phyloP scores from a whole-genome alignment of 2,888 invertebrate genomes.

The Oxytorus armatus region DNA sequence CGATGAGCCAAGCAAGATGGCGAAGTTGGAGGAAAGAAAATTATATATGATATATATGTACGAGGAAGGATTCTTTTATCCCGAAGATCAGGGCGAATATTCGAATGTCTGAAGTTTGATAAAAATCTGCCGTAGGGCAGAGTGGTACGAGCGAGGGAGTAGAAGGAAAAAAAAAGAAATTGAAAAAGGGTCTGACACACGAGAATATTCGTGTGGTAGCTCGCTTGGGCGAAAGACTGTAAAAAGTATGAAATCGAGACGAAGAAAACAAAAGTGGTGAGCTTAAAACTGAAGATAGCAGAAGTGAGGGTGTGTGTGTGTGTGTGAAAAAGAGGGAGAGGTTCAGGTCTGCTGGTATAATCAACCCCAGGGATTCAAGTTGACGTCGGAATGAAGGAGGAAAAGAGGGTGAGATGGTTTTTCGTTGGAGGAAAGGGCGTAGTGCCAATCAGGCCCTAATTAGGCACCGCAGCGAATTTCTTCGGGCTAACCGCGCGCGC shows the following conservation, averaged over 20 bases:
- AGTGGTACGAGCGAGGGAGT: slow-evolving; percentile 24
- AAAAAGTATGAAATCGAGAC: slow-evolving; percentile 19
- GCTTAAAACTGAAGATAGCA: slow-evolving; percentile 34
- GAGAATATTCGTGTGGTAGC: slow-evolving; percentile 27
- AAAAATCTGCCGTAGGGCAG: slow-evolving; percentile 50
- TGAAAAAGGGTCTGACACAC: slow-evolving; percentile 37
- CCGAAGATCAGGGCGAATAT: slow-evolving; percentile 29
- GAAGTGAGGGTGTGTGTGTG: slow-evolving; percentile 41
- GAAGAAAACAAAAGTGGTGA: slow-evolving; percentile 46
- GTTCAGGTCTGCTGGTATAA: slow-evolving; percentile 47
- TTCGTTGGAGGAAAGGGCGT: slow-evolving; percentile 67
- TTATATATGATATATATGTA: not conserved
- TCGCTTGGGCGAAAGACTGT: slow-evolving; percentile 16
- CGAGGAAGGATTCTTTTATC: slow-evolving; percentile 1
- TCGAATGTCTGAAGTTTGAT: slow-evolving; percentile 53
- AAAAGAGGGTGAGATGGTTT: slow-evolving; percentile 37
- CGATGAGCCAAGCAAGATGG: slow-evolving; percentile 21
- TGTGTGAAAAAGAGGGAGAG: slow-evolving; percentile 42
- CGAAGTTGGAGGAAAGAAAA: not conserved
- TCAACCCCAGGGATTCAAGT: slow-evolving; percentile 35
- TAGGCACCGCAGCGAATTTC: slow-evolving; percentile 75
- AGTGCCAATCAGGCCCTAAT: slow-evolving; percentile 81
- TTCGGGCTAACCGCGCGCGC: slow-evolving; percentile 36
- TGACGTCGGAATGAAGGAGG: slow-evolving; percentile 48
- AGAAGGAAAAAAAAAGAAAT: slow-evolving; percentile 23